These are phyloP conservation scores for Botia kubotai DNA, from an alignment of 2,797 vertebrate species.

Conservation along the genomic window DNA sequence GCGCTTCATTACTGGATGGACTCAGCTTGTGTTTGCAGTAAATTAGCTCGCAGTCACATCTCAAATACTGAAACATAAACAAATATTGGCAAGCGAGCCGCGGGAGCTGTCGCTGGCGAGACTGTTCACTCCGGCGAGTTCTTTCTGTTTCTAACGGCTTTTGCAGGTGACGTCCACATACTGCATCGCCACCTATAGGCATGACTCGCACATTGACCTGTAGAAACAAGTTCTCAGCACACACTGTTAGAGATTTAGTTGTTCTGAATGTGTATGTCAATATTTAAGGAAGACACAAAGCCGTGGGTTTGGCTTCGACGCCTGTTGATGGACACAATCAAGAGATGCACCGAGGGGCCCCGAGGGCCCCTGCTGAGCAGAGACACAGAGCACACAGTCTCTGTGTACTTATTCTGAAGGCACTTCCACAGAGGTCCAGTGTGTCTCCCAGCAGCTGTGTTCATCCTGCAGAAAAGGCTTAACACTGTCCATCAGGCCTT, in stretches of 20 bases:
- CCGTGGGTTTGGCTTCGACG: conserved; percentile 64
- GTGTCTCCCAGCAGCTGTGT: conserved; percentile 64
- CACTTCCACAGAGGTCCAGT: conserved; percentile 66
- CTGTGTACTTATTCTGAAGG: conserved; percentile 36
- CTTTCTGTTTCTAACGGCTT: not conserved
- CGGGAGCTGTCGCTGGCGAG: not conserved
- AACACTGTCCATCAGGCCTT: conserved; percentile 62
- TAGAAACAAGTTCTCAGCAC: conserved; percentile 3
- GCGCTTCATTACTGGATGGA: conserved; percentile 45
- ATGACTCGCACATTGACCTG: not conserved
- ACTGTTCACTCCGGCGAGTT: not conserved
- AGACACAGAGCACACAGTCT: conserved; percentile 59
- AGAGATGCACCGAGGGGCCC: conserved; percentile 64
- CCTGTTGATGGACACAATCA: conserved; percentile 67
- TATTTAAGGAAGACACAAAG: conserved; percentile 67
- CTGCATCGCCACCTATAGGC: too few relatives aligned
- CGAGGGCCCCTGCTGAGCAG: conserved; percentile 54
- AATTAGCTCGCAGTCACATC: conserved; percentile 57
- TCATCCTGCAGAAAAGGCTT: conserved; percentile 62
- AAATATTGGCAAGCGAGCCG: conserved; percentile 66
- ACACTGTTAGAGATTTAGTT: conserved; percentile 20
- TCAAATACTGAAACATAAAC: conserved; percentile 63
- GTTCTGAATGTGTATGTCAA: conserved; percentile 58
- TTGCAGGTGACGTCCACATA: not conserved
- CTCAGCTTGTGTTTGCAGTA: conserved; percentile 63